Evolutionary conservation across 2,113 vertebrate genomes (phyloP).

Genomic region (Apus apus): DNA sequence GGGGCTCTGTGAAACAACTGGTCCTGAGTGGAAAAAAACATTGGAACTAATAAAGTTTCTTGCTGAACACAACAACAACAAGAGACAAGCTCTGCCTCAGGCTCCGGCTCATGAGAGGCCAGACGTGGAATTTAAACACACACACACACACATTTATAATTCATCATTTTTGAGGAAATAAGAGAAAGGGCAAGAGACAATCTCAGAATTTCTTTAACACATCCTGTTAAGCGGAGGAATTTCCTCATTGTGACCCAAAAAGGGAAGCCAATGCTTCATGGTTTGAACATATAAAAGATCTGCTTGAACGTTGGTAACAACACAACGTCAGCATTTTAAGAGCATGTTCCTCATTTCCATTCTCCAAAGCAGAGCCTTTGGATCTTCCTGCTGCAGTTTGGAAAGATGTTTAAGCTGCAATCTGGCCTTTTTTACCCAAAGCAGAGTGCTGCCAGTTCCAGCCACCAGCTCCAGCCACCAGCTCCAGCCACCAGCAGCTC

Average conservation of each 20-base stretch:
- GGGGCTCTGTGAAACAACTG: neutral
- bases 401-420: conserved; percentile 45
- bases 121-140: neutral
- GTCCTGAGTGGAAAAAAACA: neutral
- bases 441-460: neutral
- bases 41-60: neutral
- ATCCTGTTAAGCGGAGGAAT: conserved; percentile 26
- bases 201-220: conserved; percentile 18
- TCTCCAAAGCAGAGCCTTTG: conserved; percentile 40
- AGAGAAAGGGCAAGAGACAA: neutral
- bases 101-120: neutral
- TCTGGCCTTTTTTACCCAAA: neutral
- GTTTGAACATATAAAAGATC: neutral
- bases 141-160: neutral
- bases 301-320: neutral
- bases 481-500: neutral
- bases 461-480: conserved; percentile 14
- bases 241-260: conserved; percentile 53
- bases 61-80: neutral
- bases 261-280: conserved; percentile 10
- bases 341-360: conserved; percentile 29
- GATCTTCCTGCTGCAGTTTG: conserved; percentile 25
- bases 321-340: conserved; percentile 8
- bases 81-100: neutral
- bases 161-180: neutral